These are phyloP conservation scores for Holacanthella duospinosa DNA, from an alignment of 2,888 invertebrate species.

Conservation along the genomic window DNA sequence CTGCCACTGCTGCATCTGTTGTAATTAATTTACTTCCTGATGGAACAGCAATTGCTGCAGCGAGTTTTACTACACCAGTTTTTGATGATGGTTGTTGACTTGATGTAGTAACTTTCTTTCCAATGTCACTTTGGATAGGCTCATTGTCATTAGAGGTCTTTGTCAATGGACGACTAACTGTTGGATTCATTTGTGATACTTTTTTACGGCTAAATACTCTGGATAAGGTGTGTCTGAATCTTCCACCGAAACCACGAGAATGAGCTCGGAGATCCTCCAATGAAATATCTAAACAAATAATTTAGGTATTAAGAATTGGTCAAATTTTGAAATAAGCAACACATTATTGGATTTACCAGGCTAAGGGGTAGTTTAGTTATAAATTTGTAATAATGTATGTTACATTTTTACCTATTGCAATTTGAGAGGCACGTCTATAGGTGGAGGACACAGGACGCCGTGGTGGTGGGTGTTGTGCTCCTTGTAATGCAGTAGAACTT, in stretches of 20 bases:
- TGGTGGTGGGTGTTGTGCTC: conserved; percentile 4
- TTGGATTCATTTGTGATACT: conserved; percentile 10
- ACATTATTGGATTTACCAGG: no score
- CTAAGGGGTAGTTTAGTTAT: no score
- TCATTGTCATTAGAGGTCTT: no score
- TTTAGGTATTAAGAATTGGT: background rate
- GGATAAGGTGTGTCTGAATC: conserved; percentile 25
- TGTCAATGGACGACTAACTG: no score
- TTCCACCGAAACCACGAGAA: conserved; percentile 26
- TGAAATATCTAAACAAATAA: conserved; percentile 26
- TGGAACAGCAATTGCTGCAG: no score
- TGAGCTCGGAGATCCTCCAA: conserved; percentile 34
- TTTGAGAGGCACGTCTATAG: conserved; percentile 37
- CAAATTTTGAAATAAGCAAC: no score
- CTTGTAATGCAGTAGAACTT: conserved; percentile 25
- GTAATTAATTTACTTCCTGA: background rate
- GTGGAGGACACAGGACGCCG: conserved; percentile 22
- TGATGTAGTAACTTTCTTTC: no score
- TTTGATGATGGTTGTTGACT: no score
- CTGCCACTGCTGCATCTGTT: background rate
- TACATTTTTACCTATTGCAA: conserved; percentile 32
- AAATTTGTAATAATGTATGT: conserved; percentile 2
- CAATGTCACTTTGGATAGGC: no score
- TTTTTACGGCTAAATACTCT: conserved; percentile 26
- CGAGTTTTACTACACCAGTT: no score